Evolutionary conservation across 1,140 invertebrate species (phyloP).

Genomic region (Lucilia cuprina): DNA sequence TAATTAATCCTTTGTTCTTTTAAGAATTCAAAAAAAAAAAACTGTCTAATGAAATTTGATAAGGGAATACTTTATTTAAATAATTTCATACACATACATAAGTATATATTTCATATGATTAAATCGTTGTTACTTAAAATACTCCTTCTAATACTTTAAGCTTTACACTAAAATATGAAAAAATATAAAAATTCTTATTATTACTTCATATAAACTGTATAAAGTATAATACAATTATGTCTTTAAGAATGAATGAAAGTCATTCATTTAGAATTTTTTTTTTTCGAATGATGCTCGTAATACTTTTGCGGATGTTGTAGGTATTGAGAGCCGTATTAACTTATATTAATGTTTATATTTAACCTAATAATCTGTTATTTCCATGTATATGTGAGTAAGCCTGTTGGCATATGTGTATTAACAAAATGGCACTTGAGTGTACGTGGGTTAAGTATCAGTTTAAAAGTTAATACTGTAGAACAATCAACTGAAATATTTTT

Average conservation of each 20-base stretch:
- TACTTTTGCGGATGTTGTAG: not conserved
- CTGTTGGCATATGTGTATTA: not conserved
- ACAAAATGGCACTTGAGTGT: not conserved
- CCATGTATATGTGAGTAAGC: not conserved
- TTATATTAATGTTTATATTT: not conserved
- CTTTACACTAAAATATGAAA: not conserved
- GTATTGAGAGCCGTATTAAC: not conserved
- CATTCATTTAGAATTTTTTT: too few species aligned
- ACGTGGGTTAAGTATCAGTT: not conserved
- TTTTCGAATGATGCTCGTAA: too few species aligned
- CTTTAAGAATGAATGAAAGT: too few species aligned
- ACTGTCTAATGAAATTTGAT: not conserved
- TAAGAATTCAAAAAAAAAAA: not conserved
- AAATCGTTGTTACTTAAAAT: not conserved
- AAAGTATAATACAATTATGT: not conserved
- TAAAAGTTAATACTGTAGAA: not conserved
- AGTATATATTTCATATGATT: not conserved
- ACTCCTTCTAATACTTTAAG: not conserved
- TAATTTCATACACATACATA: not conserved
- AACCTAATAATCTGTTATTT: not conserved
- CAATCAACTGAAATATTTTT: too few species aligned
- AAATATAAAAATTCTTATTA: not conserved
- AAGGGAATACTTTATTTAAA: not conserved
- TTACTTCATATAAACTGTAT: too few species aligned
- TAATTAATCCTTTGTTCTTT: not conserved